phyloP scores from a whole-genome alignment of 2,113 vertebrate species.

The Vireo altiloquus region DNA sequence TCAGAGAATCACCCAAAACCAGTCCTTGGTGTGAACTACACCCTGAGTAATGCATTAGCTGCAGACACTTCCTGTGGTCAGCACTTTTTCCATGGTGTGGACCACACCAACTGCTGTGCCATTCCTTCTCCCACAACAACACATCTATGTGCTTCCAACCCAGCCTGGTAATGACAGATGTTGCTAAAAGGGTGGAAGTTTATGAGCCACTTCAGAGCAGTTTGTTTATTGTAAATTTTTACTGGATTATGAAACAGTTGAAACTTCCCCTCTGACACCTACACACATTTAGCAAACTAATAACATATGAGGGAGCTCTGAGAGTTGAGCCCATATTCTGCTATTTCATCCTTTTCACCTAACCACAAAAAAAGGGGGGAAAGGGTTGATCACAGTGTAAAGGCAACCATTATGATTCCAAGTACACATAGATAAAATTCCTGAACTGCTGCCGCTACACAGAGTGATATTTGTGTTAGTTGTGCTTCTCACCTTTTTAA shows the following conservation, averaged over 20 bases:
- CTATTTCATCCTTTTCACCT: neutral
- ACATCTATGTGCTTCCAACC: neutral
- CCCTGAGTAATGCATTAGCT: neutral
- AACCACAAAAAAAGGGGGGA: neutral
- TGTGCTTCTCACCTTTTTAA: neutral
- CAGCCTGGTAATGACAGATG: neutral
- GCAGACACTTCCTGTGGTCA: neutral
- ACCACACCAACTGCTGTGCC: neutral
- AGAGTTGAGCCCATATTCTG: neutral
- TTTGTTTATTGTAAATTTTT: neutral
- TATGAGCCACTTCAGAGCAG: neutral
- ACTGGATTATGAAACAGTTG: neutral
- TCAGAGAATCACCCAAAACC: neutral
- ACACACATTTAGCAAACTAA: neutral
- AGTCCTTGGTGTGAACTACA: neutral
- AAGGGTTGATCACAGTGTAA: neutral
- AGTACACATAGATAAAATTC: neutral
- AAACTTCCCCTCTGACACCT: neutral
- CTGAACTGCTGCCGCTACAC: neutral
- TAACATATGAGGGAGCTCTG: neutral
- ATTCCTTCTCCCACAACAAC: neutral
- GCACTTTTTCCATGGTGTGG: neutral
- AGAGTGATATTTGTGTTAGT: neutral
- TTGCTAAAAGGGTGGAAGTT: neutral
- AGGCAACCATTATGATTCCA: neutral